Evolutionary conservation across 2,888 invertebrate species (phyloP).

Genomic region (Netelia melanura): DNA sequence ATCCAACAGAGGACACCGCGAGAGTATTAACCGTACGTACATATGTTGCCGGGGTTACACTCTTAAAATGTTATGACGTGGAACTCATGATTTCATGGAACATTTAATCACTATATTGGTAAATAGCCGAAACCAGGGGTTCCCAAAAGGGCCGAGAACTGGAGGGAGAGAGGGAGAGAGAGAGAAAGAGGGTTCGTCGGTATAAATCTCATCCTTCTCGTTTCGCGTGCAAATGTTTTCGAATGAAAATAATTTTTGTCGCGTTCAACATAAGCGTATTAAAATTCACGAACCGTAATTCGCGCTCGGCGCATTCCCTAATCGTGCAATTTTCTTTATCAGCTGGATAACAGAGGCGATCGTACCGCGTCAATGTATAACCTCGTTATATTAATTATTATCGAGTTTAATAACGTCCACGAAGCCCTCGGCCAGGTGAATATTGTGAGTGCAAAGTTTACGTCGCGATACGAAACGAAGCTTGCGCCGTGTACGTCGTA

Average conservation of each 20-base stretch:
- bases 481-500: slow-evolving; percentile 34
- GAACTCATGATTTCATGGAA: slow-evolving; percentile 84
- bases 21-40: slow-evolving; percentile 74
- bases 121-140: slow-evolving; percentile 77
- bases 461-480: slow-evolving; percentile 53
- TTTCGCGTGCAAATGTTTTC: slow-evolving; percentile 31
- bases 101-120: slow-evolving; percentile 83
- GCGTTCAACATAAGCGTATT: background rate
- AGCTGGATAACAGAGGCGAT: background rate
- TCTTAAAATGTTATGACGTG: slow-evolving; percentile 84
- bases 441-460: slow-evolving; percentile 65
- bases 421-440: slow-evolving; percentile 10
- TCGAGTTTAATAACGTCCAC: slow-evolving; percentile 42
- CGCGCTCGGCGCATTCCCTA: background rate
- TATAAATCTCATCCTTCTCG: slow-evolving; percentile 48
- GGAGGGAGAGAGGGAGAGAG: background rate
- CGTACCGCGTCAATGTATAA: slow-evolving; percentile 18
- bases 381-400: slow-evolving; percentile 55
- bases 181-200: slow-evolving; percentile 3
- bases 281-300: background rate
- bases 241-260: slow-evolving; percentile 32
- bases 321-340: background rate
- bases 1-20: slow-evolving; percentile 58
- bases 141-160: slow-evolving; percentile 61
- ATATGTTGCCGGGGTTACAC: slow-evolving; percentile 71